A percentile compares a stretch with the other conserved stretches of the same genome.
Evolutionary conservation across 2,888 invertebrate species (phyloP).

Genomic region (Hesperia comma): DNA sequence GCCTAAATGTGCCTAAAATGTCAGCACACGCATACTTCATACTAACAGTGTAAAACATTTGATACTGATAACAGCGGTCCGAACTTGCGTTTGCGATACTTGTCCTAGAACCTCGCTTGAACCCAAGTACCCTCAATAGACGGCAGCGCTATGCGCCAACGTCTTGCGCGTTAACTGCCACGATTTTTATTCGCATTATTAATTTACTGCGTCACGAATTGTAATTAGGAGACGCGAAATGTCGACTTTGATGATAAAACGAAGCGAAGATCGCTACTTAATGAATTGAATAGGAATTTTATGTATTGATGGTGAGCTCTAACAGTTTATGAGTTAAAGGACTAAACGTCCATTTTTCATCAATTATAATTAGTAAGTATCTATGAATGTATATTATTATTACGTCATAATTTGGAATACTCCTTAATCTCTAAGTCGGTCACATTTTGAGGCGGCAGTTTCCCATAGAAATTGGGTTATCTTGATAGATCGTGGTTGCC

Average conservation of each 20-base stretch:
- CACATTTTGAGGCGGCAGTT: conserved; percentile 43
- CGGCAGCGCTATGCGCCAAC: conserved; percentile 57
- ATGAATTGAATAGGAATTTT: no score
- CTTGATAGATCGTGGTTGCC: conserved; percentile 74
- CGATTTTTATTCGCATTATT: conserved; percentile 15
- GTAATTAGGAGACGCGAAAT: conserved; percentile 5
- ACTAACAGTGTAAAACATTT: conserved; percentile 46
- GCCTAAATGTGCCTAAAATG: no score
- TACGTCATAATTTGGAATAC: conserved; percentile 1
- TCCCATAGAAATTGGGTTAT: conserved; percentile 78
- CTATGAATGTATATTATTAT: no score
- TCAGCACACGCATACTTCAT: neutral
- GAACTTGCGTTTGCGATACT: conserved; percentile 72
- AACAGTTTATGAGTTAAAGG: no score
- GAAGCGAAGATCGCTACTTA: neutral
- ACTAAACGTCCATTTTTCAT: no score
- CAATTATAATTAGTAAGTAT: no score
- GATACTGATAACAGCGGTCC: conserved; percentile 62
- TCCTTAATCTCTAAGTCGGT: conserved; percentile 25
- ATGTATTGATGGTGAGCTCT: no score
- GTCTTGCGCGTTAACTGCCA: conserved; percentile 19
- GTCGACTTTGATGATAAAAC: neutral
- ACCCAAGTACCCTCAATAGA: conserved; percentile 75
- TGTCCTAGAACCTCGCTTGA: conserved; percentile 77
- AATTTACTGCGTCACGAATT: conserved; percentile 2